Conservation (phyloP, 2,113 vertebrate species). For the Prionailurus viverrinus region DNA sequence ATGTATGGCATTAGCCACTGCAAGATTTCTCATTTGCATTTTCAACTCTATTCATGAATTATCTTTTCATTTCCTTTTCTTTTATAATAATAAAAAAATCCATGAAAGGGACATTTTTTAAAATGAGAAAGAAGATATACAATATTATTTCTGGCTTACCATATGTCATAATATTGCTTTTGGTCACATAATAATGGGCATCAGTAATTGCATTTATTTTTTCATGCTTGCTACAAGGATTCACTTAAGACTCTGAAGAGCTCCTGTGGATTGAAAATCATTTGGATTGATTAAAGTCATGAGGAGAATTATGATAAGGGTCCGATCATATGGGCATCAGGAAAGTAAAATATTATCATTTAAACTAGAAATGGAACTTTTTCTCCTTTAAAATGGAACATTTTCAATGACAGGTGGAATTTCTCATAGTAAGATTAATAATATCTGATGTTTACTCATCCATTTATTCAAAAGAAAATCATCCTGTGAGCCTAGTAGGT, state of each 20-base stretch:
- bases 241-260: constrained; percentile 54
- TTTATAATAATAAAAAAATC: constrained; percentile 2
- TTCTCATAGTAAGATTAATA: constrained; percentile 35
- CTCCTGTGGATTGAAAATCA: constrained; percentile 52
- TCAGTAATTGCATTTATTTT: constrained; percentile 68
- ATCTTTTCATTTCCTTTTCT: constrained; percentile 66
- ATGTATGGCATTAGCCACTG: neutral
- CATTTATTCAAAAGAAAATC: constrained; percentile 61
- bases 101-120: constrained; percentile 35
- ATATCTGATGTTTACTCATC: constrained; percentile 7
- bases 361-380: constrained; percentile 59
- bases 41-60: constrained; percentile 53
- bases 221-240: constrained; percentile 12
- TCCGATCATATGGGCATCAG: constrained; percentile 20
- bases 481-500: neutral
- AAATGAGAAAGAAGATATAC: constrained; percentile 51
- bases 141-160: constrained; percentile 47
- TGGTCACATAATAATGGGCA: constrained; percentile 56
- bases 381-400: constrained; percentile 29
- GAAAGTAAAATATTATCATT: constrained; percentile 73
- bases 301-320: constrained; percentile 62
- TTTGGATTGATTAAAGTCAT: constrained; percentile 69
- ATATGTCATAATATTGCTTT: constrained; percentile 66
- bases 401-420: neutral
- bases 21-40: constrained; percentile 57